Evolutionary conservation across 2,113 vertebrate genomes (phyloP).

Genomic region (Cinclus mexicanus): DNA sequence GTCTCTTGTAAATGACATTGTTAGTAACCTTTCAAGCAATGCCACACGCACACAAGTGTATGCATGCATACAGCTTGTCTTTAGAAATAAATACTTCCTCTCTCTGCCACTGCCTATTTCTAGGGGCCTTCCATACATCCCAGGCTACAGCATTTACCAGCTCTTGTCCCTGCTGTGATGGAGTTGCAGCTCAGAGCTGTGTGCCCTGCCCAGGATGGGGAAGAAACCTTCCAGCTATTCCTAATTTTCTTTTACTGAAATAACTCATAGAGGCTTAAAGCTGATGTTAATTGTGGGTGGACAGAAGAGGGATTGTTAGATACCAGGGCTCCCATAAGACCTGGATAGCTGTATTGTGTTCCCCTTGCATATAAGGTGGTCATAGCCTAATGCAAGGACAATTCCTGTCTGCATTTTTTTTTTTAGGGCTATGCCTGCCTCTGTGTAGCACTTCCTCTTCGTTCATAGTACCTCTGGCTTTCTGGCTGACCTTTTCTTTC

Average conservation of each 20-base stretch:
- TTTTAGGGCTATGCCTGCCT: neutral
- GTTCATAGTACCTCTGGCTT: neutral
- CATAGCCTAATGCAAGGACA: neutral
- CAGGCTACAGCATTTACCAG: neutral
- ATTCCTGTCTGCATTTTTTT: neutral
- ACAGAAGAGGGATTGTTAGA: neutral
- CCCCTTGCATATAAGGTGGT: fast-evolving
- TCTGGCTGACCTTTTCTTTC: neutral
- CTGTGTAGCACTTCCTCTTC: neutral
- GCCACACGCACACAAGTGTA: neutral
- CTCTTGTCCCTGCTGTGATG: neutral
- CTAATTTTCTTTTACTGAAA: neutral
- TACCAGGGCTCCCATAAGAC: neutral
- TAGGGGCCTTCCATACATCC: neutral
- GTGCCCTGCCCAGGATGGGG: neutral
- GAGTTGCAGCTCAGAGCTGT: neutral
- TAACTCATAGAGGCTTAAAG: neutral
- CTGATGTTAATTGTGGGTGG: neutral
- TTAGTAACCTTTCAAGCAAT: neutral
- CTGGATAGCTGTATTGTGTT: neutral
- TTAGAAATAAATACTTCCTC: neutral
- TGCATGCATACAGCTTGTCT: neutral
- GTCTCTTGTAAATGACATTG: neutral
- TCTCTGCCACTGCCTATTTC: neutral
- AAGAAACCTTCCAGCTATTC: neutral